Percentiles rank a stretch among this genome's conserved stretches.
Conservation (phyloP, 2,113 vertebrate genomes). For the Serinus canaria region DNA sequence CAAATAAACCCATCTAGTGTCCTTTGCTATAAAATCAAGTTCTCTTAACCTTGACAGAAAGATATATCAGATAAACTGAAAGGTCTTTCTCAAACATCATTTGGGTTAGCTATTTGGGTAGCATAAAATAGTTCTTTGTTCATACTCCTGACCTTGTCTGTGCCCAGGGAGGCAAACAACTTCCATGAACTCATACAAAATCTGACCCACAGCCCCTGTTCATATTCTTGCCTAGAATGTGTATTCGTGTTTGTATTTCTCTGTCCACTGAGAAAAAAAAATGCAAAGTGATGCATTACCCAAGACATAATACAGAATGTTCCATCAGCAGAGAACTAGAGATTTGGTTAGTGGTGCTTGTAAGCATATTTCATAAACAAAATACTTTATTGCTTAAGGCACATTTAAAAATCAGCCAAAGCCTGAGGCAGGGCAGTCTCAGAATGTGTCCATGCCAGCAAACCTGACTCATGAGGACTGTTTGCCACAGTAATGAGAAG, state of each 20-base stretch:
- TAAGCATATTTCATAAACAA: background rate
- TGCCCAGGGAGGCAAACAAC: background rate
- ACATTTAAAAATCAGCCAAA: background rate
- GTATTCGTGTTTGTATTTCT: background rate
- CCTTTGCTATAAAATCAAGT: background rate
- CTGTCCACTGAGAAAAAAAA: background rate
- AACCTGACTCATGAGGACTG: background rate
- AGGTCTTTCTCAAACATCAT: background rate
- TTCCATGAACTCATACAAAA: background rate
- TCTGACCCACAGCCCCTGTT: background rate
- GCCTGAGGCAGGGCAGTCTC: background rate
- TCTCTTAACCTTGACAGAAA: background rate
- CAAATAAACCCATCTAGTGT: background rate
- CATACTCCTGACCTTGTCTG: background rate
- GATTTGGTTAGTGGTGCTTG: background rate
- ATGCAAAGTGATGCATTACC: background rate
- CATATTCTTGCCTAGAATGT: rapidly evolving
- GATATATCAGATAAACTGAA: background rate
- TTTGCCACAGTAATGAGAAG: background rate
- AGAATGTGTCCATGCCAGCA: background rate
- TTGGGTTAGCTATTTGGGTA: background rate
- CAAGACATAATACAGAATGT: background rate
- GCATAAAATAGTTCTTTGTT: background rate
- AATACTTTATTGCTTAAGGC: background rate
- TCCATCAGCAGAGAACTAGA: background rate